A percentile compares a stretch with the other conserved stretches of the same genome.
phyloP scores from a whole-genome alignment of 2,888 invertebrate genomes.

The Zele albiditarsus region DNA sequence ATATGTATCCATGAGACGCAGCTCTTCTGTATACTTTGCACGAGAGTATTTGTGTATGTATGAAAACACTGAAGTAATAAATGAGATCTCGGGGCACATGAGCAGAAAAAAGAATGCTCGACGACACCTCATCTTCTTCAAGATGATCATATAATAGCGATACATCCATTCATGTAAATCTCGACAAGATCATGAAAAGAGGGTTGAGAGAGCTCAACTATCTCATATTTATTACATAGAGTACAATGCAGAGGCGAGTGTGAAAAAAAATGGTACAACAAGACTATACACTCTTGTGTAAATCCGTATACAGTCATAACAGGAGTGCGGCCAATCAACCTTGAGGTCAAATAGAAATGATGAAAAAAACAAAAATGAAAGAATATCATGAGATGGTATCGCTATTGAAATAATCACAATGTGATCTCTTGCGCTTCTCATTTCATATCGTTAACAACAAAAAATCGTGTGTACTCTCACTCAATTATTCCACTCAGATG shows the following conservation, averaged over 20 bases:
- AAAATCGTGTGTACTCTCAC: background rate
- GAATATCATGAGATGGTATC: slow-evolving; percentile 25
- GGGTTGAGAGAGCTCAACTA: slow-evolving; percentile 2
- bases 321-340: slow-evolving; percentile 36
- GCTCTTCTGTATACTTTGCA: background rate
- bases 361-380: slow-evolving; percentile 16
- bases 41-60: background rate
- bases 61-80: background rate
- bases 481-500: background rate
- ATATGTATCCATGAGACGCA: background rate
- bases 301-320: slow-evolving; percentile 7
- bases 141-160: slow-evolving; percentile 4
- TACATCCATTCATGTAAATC: background rate
- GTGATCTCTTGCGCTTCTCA: slow-evolving; percentile 22
- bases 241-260: background rate
- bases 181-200: background rate
- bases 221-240: background rate
- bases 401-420: slow-evolving; percentile 10
- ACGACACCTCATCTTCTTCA: slow-evolving; percentile 1
- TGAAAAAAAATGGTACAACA: background rate
- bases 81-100: background rate
- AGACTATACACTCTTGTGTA: background rate
- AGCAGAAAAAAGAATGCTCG: background rate
- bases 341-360: slow-evolving; percentile 29
- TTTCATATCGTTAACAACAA: background rate